These are phyloP conservation scores for Prionailurus viverrinus DNA, from an alignment of 2,113 vertebrate species.

Conservation along the genomic window DNA sequence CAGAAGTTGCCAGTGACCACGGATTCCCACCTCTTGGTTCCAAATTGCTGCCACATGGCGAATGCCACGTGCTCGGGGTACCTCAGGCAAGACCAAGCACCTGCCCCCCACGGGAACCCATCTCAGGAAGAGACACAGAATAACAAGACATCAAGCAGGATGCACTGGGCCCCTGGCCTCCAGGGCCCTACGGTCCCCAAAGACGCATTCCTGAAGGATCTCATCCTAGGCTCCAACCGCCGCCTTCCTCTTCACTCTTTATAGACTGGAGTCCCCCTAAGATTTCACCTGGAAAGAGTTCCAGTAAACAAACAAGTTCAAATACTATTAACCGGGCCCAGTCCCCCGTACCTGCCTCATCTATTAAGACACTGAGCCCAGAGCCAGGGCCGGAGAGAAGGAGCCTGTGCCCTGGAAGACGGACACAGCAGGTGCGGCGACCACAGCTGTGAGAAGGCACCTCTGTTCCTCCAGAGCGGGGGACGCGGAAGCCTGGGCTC, in stretches of 20 bases:
- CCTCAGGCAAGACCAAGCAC: background rate
- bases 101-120: background rate
- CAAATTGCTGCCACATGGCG: rapidly evolving
- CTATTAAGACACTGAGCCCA: too few species aligned
- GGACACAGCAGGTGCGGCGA: background rate
- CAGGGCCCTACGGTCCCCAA: background rate
- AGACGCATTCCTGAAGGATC: background rate
- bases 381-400: too few species aligned
- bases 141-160: background rate
- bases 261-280: background rate
- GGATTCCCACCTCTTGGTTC: background rate
- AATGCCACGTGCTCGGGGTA: background rate
- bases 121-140: too few species aligned
- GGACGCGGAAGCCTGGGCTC: background rate
- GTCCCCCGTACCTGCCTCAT: background rate
- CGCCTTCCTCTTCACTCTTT: background rate
- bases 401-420: too few species aligned
- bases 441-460: background rate
- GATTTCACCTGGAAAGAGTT: background rate
- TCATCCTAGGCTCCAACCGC: too few species aligned
- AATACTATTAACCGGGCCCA: too few species aligned
- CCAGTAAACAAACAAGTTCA: background rate
- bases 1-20: background rate
- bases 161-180: background rate
- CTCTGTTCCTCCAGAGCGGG: background rate